A percentile compares a stretch with the other conserved stretches of the same genome.
Conservation (phyloP, 2,888 invertebrate genomes). For the Drosophila lutescens region DNA sequence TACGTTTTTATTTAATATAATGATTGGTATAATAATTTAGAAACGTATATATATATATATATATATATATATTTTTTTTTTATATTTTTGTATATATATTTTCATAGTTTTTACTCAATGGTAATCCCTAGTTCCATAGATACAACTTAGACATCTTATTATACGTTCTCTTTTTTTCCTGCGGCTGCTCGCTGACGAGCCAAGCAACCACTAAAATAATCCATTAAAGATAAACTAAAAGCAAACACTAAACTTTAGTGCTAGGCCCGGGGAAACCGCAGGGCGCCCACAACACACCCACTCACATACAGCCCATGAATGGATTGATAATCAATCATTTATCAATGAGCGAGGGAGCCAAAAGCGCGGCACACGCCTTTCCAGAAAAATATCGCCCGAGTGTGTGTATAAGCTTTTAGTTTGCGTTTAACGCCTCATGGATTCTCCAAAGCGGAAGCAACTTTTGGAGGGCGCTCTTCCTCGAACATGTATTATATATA, state of each 20-base stretch:
- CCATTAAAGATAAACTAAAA: constrained; percentile 78
- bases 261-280: constrained; percentile 68
- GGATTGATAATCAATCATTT: constrained; percentile 75
- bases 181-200: constrained; percentile 36
- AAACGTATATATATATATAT: too few species aligned
- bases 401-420: constrained; percentile 72
- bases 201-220: constrained; percentile 73
- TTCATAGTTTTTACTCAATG: neutral
- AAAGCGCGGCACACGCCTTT: constrained; percentile 62
- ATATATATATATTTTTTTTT: too few species aligned
- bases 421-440: constrained; percentile 79
- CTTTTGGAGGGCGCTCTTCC: neutral
- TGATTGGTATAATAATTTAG: too few species aligned
- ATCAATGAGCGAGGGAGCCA: constrained; percentile 59
- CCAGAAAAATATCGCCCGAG: constrained; percentile 33
- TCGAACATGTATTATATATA: constrained; percentile 24
- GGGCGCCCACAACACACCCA: constrained; percentile 61
- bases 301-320: constrained; percentile 22
- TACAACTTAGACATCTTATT: neutral
- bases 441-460: constrained; percentile 66
- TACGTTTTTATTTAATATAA: too few species aligned
- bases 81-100: neutral
- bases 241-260: constrained; percentile 75
- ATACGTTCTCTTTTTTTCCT: constrained; percentile 18
- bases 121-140: neutral